Conservation (phyloP, 2,113 vertebrate species). For the Lycocorax pyrrhopterus region DNA sequence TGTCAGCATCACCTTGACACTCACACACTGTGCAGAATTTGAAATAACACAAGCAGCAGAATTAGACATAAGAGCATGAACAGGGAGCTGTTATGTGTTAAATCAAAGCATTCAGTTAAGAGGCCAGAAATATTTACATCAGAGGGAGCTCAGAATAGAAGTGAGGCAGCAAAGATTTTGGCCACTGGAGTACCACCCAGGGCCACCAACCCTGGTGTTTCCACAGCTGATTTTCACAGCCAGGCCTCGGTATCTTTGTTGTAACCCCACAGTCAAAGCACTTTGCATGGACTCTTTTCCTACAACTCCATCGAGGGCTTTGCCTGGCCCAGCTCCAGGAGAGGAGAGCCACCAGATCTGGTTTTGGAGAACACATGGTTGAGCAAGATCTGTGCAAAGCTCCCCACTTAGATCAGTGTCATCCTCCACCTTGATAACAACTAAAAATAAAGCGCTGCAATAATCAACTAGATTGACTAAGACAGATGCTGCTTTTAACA, state of each 20-base stretch:
- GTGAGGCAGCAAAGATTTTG: background rate
- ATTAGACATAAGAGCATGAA: background rate
- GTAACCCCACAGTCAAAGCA: background rate
- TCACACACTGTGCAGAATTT: background rate
- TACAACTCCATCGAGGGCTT: background rate
- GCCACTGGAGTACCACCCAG: background rate
- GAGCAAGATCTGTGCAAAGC: background rate
- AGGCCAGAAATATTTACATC: background rate
- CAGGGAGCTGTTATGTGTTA: background rate
- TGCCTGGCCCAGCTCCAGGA: background rate
- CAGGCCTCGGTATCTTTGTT: background rate
- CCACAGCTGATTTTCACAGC: background rate
- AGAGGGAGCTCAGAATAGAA: slow-evolving; percentile 20
- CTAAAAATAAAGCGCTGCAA: slow-evolving; percentile 63
- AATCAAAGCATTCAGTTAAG: background rate
- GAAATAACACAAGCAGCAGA: background rate
- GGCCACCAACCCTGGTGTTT: background rate
- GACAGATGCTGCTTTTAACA: slow-evolving; percentile 69
- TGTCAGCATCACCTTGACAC: background rate
- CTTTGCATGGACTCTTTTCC: background rate
- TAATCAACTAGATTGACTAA: slow-evolving; percentile 64
- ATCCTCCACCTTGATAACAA: slow-evolving; percentile 57
- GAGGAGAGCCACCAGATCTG: background rate
- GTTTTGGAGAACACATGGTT: background rate
- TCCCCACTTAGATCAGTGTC: slow-evolving; percentile 44